phyloP scores from a whole-genome alignment of 1,140 invertebrate genomes.

The Drosophila ananassae region DNA sequence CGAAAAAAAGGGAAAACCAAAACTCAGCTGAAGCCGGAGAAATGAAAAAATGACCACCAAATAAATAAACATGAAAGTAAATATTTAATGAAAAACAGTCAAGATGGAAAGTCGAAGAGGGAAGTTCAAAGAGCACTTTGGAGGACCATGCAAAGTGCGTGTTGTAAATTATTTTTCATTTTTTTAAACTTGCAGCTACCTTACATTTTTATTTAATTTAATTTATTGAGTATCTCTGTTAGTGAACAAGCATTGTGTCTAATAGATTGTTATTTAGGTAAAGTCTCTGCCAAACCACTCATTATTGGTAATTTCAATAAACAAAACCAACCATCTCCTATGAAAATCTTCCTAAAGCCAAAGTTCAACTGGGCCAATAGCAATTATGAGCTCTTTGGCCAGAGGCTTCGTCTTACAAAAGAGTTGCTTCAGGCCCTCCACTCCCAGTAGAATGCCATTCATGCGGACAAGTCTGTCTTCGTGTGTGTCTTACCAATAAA shows the following conservation, averaged over 20 bases:
- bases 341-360: conserved; percentile 1
- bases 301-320: conserved; percentile 10
- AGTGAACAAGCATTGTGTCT: neutral
- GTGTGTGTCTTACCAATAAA: conserved; percentile 10
- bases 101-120: neutral
- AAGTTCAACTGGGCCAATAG: conserved; percentile 11
- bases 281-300: neutral
- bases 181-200: too few species aligned
- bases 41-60: neutral
- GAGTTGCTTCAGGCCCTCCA: neutral
- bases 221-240: neutral
- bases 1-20: conserved; percentile 18
- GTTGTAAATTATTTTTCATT: neutral
- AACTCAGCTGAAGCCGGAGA: neutral
- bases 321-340: neutral
- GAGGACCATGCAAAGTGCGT: neutral
- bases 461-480: neutral
- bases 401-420: conserved; percentile 8
- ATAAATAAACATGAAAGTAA: conserved; percentile 47
- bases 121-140: neutral
- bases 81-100: conserved; percentile 44
- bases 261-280: neutral
- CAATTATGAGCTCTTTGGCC: conserved; percentile 12
- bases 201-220: neutral
- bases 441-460: conserved; percentile 1